phyloP scores from a whole-genome alignment of 1,140 invertebrate genomes.

The Sitodiplosis mosellana region DNA sequence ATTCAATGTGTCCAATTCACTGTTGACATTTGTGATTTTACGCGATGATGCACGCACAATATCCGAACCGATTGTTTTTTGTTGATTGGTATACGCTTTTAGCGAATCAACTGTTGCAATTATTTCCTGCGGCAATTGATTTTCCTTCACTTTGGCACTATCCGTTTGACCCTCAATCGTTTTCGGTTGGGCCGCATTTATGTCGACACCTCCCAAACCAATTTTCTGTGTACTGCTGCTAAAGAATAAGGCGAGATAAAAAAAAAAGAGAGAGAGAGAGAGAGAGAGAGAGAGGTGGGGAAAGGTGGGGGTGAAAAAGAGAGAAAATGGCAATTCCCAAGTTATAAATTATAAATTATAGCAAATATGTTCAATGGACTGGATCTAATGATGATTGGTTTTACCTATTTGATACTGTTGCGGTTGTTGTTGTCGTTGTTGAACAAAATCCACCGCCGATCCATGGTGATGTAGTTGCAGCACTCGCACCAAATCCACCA shows the following conservation, averaged over 20 bases:
- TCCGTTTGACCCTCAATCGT: constrained; percentile 34
- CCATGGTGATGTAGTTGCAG: constrained; percentile 9
- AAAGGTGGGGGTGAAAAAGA: constrained; percentile 2
- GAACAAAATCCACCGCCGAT: constrained; percentile 18
- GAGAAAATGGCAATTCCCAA: neutral
- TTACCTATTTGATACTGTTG: constrained; percentile 4
- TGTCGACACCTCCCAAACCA: constrained; percentile 43
- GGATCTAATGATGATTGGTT: constrained; percentile 3
- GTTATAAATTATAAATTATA: constrained; percentile 7
- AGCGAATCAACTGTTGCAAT: constrained; percentile 32
- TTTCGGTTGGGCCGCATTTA: constrained; percentile 34
- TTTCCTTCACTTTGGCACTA: constrained; percentile 43
- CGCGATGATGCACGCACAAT: constrained; percentile 38
- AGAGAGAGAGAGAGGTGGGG: neutral
- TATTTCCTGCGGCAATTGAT: constrained; percentile 53
- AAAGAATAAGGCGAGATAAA: neutral
- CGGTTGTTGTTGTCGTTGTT: constrained; percentile 11
- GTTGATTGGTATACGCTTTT: constrained; percentile 66
- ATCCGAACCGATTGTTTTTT: constrained; percentile 64
- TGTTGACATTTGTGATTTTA: constrained; percentile 17
- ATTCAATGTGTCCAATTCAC: constrained; percentile 19
- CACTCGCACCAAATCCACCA: constrained; percentile 11
- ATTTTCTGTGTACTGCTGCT: constrained; percentile 16
- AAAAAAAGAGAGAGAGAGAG: constrained; percentile 4
- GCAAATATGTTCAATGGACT: neutral